These are phyloP conservation scores for Sweltsa coloradensis DNA, from an alignment of 1,140 invertebrate species.

Conservation along the genomic window DNA sequence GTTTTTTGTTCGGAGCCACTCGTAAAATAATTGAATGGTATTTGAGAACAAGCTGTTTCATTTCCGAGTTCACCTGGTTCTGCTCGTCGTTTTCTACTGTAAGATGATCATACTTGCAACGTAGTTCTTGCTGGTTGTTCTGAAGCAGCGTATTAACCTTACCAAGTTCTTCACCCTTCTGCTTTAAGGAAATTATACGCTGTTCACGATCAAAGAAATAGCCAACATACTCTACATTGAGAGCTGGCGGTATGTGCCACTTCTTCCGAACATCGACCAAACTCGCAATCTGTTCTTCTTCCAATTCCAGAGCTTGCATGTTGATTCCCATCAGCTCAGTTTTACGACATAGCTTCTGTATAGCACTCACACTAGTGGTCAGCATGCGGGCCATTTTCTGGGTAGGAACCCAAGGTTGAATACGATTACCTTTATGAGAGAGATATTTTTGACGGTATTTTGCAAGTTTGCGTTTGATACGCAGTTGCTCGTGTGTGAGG, in stretches of 20 bases:
- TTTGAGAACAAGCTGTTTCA: constrained; percentile 38
- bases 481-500: constrained; percentile 32
- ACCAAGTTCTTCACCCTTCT: constrained; percentile 58
- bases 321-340: constrained; percentile 85
- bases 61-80: constrained; percentile 23
- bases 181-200: constrained; percentile 62
- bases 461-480: constrained; percentile 63
- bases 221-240: constrained; percentile 85
- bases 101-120: constrained; percentile 56
- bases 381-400: constrained; percentile 87
- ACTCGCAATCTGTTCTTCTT: constrained; percentile 64
- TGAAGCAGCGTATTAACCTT: constrained; percentile 58
- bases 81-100: constrained; percentile 10
- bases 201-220: constrained; percentile 83
- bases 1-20: constrained; percentile 40
- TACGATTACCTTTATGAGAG: constrained; percentile 56
- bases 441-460: constrained; percentile 67
- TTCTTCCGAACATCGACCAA: constrained; percentile 78
- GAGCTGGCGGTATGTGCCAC: constrained; percentile 86
- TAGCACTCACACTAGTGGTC: constrained; percentile 81
- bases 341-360: constrained; percentile 69
- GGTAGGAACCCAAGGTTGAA: constrained; percentile 80
- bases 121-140: constrained; percentile 56
- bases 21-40: constrained; percentile 42
- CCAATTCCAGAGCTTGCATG: constrained; percentile 58